phyloP scores from a whole-genome alignment of 2,113 vertebrate genomes.

The Etheostoma spectabile region DNA sequence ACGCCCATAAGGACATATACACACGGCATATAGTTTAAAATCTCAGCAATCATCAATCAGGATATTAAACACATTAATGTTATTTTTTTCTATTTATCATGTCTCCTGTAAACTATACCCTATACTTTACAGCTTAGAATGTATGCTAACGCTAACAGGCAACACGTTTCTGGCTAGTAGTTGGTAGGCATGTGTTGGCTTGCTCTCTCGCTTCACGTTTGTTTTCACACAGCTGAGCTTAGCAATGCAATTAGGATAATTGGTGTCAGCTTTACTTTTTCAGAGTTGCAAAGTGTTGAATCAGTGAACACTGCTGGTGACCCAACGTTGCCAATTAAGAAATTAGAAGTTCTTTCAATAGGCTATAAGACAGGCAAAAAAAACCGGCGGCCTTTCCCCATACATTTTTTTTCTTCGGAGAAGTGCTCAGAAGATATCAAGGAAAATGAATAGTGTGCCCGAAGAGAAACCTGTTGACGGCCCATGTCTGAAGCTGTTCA shows the following conservation, averaged over 20 bases:
- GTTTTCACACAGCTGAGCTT: constrained; percentile 5
- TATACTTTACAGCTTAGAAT: too few relatives aligned
- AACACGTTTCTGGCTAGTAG: not conserved
- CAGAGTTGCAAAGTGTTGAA: not conserved
- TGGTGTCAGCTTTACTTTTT: constrained; percentile 25
- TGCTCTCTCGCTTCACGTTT: not conserved
- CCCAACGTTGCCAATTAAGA: constrained; percentile 40
- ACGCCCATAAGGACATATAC: not conserved
- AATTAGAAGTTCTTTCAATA: constrained; percentile 2
- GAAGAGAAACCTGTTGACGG: not conserved
- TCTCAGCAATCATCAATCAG: not conserved
- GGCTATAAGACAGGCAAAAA: constrained; percentile 40
- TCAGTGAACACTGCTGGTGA: not conserved
- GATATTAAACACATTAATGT: constrained; percentile 4
- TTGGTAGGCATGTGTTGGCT: not conserved
- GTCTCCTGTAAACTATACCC: too few relatives aligned
- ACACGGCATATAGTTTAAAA: not conserved
- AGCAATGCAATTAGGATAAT: constrained; percentile 35
- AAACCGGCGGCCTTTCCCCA: not conserved
- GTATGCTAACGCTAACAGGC: too few relatives aligned
- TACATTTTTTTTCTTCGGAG: rapidly evolving
- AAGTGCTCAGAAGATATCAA: not conserved
- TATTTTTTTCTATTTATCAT: not conserved
- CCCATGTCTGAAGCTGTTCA: constrained; percentile 46
- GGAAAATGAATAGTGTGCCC: constrained; percentile 50